phyloP scores from a whole-genome alignment of 2,113 vertebrate genomes.

The Rhinopomastus cyanomelas region DNA sequence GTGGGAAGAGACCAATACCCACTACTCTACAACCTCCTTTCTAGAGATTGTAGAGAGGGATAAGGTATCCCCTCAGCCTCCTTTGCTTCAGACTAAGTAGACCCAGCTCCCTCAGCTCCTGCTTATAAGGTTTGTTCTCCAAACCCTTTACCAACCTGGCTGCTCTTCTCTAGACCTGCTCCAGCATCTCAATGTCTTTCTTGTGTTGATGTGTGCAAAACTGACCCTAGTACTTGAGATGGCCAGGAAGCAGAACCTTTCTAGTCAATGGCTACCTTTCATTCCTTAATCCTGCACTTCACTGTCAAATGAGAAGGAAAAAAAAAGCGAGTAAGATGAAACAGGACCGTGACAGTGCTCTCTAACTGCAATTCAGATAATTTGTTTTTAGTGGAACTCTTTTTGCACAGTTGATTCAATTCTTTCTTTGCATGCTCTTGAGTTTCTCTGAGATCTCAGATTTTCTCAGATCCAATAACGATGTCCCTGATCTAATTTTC shows the following conservation, averaged over 20 bases:
- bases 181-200: no score
- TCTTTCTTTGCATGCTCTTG: background rate
- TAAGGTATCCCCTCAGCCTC: no score
- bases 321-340: background rate
- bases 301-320: background rate
- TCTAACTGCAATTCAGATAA: background rate
- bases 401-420: background rate
- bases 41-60: no score
- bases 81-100: no score
- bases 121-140: no score
- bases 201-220: no score
- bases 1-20: no score
- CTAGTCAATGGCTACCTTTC: background rate
- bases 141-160: no score
- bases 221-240: background rate
- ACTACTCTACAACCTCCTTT: no score
- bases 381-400: background rate
- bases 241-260: background rate
- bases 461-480: background rate
- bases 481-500: background rate
- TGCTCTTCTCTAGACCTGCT: no score
- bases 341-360: background rate
- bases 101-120: no score
- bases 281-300: background rate
- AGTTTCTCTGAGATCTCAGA: background rate